phyloP scores from a whole-genome alignment of 2,113 vertebrate species.

The Serilophus lunatus region DNA sequence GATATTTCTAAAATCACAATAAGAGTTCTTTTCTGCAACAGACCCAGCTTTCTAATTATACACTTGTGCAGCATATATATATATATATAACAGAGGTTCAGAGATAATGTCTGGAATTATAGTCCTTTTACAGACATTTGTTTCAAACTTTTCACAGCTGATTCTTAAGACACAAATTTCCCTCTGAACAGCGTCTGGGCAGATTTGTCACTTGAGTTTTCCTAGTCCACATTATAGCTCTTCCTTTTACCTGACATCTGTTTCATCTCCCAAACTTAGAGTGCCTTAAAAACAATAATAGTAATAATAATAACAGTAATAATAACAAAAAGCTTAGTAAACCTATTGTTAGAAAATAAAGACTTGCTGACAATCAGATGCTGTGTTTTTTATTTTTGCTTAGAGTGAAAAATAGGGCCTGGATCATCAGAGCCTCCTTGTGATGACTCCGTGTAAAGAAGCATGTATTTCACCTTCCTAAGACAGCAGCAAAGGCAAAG shows the following conservation, averaged over 20 bases:
- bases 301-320: not conserved
- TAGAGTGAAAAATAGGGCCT: not conserved
- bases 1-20: conserved; percentile 50
- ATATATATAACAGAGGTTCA: not conserved
- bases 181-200: not conserved
- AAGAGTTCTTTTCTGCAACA: conserved; percentile 33
- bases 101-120: conserved; percentile 15
- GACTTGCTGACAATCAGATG: not conserved
- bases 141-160: conserved; percentile 46
- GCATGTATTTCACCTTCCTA: not conserved
- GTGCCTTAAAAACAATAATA: not conserved
- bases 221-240: not conserved
- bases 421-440: rapidly evolving
- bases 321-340: not conserved
- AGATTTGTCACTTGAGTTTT: conserved; percentile 42
- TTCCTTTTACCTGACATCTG: not conserved
- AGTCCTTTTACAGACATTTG: too few relatives aligned
- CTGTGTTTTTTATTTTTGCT: not conserved
- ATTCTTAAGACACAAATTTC: conserved; percentile 40
- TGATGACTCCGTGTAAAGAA: not conserved
- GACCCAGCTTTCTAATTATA: conserved; percentile 10
- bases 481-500: not conserved
- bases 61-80: too few relatives aligned
- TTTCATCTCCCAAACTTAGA: conserved; percentile 1
- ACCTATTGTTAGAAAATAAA: not conserved